Conservation (phyloP, 2,888 invertebrate species). For the Charanyca ferruginea region DNA sequence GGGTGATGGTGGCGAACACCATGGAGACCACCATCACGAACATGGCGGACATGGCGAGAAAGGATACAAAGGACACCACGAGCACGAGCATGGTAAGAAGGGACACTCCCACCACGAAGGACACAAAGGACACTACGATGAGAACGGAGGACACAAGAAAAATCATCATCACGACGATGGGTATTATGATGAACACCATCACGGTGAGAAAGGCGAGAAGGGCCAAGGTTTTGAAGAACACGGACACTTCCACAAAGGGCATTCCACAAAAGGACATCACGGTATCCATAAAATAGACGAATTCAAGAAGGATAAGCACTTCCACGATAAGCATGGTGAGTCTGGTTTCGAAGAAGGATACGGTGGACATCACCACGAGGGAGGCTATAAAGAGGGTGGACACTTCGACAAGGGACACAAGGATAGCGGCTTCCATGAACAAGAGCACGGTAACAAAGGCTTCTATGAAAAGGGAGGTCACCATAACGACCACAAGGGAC, state of each 20-base stretch:
- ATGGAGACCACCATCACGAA: slow-evolving; percentile 91
- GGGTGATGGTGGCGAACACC: slow-evolving; percentile 92
- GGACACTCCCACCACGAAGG: slow-evolving; percentile 94
- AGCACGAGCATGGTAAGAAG: slow-evolving; percentile 92
- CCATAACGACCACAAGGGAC: slow-evolving; percentile 94
- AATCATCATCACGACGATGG: slow-evolving; percentile 93
- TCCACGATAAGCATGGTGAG: slow-evolving; percentile 96
- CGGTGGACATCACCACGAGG: slow-evolving; percentile 94
- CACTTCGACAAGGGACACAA: slow-evolving; percentile 95
- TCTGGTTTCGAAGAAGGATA: slow-evolving; percentile 95
- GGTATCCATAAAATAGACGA: slow-evolving; percentile 96
- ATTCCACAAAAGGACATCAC: slow-evolving; percentile 96
- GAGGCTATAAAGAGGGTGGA: slow-evolving; percentile 95
- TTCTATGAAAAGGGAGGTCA: slow-evolving; percentile 95
- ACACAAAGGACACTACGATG: slow-evolving; percentile 91
- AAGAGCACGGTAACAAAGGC: slow-evolving; percentile 95
- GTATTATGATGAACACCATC: slow-evolving; percentile 92
- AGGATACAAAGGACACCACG: slow-evolving; percentile 93
- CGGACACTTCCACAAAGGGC: slow-evolving; percentile 95
- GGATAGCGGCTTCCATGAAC: slow-evolving; percentile 94
- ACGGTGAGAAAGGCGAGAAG: slow-evolving; percentile 93
- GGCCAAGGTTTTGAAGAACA: slow-evolving; percentile 89
- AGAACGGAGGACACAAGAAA: slow-evolving; percentile 92
- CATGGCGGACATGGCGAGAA: slow-evolving; percentile 93
- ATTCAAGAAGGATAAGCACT: slow-evolving; percentile 96